phyloP scores from a whole-genome alignment of 2,888 invertebrate species.

The Mesorhabditis spiculigera region DNA sequence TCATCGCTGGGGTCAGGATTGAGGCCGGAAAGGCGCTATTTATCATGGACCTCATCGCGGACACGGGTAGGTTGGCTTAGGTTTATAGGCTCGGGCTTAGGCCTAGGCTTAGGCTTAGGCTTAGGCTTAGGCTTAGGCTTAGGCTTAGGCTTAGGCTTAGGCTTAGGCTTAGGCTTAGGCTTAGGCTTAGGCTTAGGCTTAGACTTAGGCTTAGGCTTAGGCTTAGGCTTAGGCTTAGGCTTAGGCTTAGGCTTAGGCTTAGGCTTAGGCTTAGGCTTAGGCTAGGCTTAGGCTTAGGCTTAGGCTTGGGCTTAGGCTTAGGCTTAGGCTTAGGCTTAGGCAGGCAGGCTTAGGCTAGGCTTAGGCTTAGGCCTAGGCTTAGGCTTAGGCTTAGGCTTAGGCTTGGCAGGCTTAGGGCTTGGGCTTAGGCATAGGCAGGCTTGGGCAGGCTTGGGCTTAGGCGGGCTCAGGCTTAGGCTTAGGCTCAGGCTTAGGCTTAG shows the following conservation, averaged over 20 bases:
- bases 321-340: slow-evolving; percentile 5
- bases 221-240: neutral
- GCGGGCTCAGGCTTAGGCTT: neutral
- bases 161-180: slow-evolving; percentile 5
- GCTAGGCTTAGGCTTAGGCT: slow-evolving; percentile 5
- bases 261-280: neutral
- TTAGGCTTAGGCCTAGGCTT: slow-evolving; percentile 3
- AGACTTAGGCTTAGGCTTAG: neutral
- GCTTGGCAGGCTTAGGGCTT: too few relatives aligned
- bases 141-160: neutral
- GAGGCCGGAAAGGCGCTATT: neutral
- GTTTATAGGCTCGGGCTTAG: neutral
- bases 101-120: neutral
- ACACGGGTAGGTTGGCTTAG: neutral
- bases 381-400: too few relatives aligned
- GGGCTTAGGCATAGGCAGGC: too few relatives aligned
- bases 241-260: slow-evolving; percentile 4
- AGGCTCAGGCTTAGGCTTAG: slow-evolving; percentile 3
- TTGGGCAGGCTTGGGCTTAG: too few relatives aligned
- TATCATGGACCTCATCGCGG: neutral
- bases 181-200: slow-evolving; percentile 6
- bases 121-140: neutral
- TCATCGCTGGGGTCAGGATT: neutral
- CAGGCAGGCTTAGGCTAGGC: neutral
- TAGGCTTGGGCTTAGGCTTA: neutral